Base-by-base conservation (phyloP, 2,113 vertebrate species). In the Lepidothrix coronata region DNA sequence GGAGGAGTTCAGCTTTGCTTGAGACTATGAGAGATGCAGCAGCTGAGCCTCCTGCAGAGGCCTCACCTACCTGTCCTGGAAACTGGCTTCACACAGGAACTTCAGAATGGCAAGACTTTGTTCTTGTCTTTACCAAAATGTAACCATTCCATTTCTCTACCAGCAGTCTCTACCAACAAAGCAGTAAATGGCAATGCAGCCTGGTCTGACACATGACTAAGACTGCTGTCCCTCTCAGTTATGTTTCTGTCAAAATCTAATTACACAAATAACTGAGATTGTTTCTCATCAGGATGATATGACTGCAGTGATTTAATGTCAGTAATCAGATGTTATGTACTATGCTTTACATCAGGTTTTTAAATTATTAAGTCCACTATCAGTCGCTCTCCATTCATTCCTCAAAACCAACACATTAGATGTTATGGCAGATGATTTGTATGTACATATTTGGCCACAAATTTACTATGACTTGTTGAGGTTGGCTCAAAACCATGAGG, bases 161-260 rank as follows among this genome's bases (percentile, higher is more conserved):
- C 23, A 49, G 35, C 31, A 59, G 63, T 41, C 35, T 81, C 61
- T n/a, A 28, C 41, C 67, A 63, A 17, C 57, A 65, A 75, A 96
- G 75, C 59, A 89, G 59, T 67, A 87, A 75, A 43, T 25, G 48
- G 67, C 27, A 78, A 19, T 15, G 25, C 67, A 71, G 55, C 9
- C 33, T 4, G 59, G 58, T 52, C 24, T 44, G 54, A 82, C 41
- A 41, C 55, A 31, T 57, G 71, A 49, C 30, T 65, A 67, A 90
- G 49, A 83, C n/a, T 39, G 17, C 63, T 91, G 48, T 54, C 39
- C 43, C 55, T 70, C 48, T 57, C 2, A 6, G 72, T 80, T 85
- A 91, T 9, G 11, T 59, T 93, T 89, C 68, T 90, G 61, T 93
- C 62, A 89, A 91, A 90, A 91, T 59, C 61, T 72, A 88, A 88